Evolutionary conservation across 37 sponge, comb jelly and placozoan species (phyloP).

Genomic region (Aplysina aerophoba): DNA sequence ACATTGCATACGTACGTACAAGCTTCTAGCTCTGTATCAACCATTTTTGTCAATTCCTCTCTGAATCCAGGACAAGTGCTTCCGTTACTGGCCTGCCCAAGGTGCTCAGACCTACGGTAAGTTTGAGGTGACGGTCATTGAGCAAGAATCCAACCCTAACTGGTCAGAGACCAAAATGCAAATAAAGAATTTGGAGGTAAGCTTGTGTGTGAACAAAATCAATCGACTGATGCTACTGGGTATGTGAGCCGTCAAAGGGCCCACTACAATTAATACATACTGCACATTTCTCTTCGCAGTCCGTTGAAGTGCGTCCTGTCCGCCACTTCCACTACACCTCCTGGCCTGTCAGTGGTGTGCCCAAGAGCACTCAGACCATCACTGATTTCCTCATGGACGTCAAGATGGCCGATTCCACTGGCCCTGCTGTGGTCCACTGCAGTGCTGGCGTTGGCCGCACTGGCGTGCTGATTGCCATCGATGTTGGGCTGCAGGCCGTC

Average conservation of each 20-base stretch:
- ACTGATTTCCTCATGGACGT: slow-evolving; percentile 43
- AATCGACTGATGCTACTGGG: too few relatives aligned
- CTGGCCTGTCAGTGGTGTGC: slow-evolving; percentile 52
- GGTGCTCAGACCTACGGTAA: slow-evolving; percentile 43
- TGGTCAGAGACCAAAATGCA: not conserved
- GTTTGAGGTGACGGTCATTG: slow-evolving; percentile 40
- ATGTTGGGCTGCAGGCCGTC: slow-evolving; percentile 53
- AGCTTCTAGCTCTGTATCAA: not conserved
- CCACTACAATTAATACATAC: too few relatives aligned
- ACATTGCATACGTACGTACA: not conserved
- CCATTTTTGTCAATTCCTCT: not conserved
- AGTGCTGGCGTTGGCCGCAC: slow-evolving; percentile 60
- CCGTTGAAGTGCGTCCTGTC: slow-evolving; percentile 22
- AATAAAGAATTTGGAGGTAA: not conserved
- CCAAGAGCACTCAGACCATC: slow-evolving; percentile 12
- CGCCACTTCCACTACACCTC: slow-evolving; percentile 44
- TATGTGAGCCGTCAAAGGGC: too few relatives aligned
- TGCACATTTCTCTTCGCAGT: not conserved
- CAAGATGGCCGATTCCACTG: slow-evolving; percentile 59
- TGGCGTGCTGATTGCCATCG: slow-evolving; percentile 52
- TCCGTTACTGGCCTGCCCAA: slow-evolving; percentile 56
- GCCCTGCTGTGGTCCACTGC: slow-evolving; percentile 60
- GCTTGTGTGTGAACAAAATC: too few relatives aligned
- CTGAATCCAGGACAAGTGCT: slow-evolving; percentile 26
- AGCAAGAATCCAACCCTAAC: slow-evolving; percentile 2